Percentiles rank a stretch among this genome's conserved stretches.
Conservation (phyloP, 2,113 vertebrate species). For the Hippocampus barbouri region DNA sequence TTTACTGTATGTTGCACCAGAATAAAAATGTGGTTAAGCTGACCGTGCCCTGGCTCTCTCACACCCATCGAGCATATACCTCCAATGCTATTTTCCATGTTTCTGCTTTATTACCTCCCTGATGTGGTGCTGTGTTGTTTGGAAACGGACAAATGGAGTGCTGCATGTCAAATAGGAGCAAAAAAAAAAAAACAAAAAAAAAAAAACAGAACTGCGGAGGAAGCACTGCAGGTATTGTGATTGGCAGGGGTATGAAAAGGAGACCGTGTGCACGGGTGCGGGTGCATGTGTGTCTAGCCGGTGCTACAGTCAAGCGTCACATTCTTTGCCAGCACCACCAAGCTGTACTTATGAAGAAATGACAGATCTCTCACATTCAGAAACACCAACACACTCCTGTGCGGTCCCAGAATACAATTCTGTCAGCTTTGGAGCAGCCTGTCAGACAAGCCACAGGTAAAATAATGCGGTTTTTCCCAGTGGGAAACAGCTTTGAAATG, state of each 20-base stretch:
- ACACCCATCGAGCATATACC: constrained; percentile 11
- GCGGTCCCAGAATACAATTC: constrained; percentile 42
- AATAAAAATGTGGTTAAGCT: constrained; percentile 55
- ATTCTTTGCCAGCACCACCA: constrained; percentile 44
- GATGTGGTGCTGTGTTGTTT: constrained; percentile 52
- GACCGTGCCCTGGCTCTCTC: constrained; percentile 19
- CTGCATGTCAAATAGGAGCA: constrained; percentile 29
- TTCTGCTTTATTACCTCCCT: constrained; percentile 61
- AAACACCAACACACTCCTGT: constrained; percentile 11
- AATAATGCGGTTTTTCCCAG: constrained; percentile 53
- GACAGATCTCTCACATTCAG: constrained; percentile 45
- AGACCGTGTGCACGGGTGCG: constrained; percentile 18
- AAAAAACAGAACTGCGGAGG: constrained; percentile 9
- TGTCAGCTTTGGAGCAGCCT: constrained; percentile 55
- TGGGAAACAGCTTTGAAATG: constrained; percentile 58
- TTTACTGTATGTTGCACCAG: constrained; percentile 53
- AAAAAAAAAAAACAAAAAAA: neutral
- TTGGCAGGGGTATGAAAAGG: constrained; percentile 31
- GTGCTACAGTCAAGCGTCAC: constrained; percentile 31
- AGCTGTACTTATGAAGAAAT: constrained; percentile 45
- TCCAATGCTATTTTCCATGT: constrained; percentile 46
- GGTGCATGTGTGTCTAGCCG: constrained; percentile 25
- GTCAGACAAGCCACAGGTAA: constrained; percentile 65
- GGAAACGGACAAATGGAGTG: constrained; percentile 50
- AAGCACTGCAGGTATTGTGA: constrained; percentile 32